Evolutionary conservation across 2,797 vertebrate species (phyloP).

Genomic region (Sebastes minor): DNA sequence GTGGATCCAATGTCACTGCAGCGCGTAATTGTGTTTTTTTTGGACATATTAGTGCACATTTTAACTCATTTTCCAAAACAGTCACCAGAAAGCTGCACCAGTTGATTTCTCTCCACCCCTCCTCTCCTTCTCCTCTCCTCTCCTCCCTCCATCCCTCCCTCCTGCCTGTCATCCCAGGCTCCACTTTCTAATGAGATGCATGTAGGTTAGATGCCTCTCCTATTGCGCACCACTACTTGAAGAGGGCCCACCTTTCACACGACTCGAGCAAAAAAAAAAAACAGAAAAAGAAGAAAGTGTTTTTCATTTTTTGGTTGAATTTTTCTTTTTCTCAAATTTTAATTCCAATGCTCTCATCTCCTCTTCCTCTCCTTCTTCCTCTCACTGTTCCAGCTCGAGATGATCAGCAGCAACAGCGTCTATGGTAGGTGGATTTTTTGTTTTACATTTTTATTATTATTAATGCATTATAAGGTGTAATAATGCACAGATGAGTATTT

Average conservation of each 20-base stretch:
- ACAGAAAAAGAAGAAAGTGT: slow-evolving; percentile 53
- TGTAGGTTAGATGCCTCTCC: slow-evolving; percentile 90
- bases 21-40: not conserved
- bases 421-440: slow-evolving; percentile 92
- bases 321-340: slow-evolving; percentile 70
- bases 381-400: slow-evolving; percentile 87
- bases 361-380: slow-evolving; percentile 82
- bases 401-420: slow-evolving; percentile 99
- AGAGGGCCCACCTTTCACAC: slow-evolving; percentile 89
- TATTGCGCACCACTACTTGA: slow-evolving; percentile 72
- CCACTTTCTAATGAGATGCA: slow-evolving; percentile 96
- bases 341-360: slow-evolving; percentile 86
- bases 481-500: not conserved
- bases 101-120: slow-evolving; percentile 45
- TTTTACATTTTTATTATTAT: not conserved
- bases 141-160: not conserved
- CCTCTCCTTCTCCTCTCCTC: slow-evolving; percentile 46
- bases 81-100: slow-evolving; percentile 41
- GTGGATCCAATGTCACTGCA: slow-evolving; percentile 43
- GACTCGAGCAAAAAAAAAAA: slow-evolving; percentile 76
- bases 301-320: slow-evolving; percentile 76
- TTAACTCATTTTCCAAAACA: slow-evolving; percentile 30
- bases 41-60: slow-evolving; percentile 74
- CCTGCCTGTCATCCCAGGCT: slow-evolving; percentile 86
- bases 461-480: not conserved